Conservation (phyloP, 64 coral and sea anemone species). For the Stichodactyla mertensii region DNA sequence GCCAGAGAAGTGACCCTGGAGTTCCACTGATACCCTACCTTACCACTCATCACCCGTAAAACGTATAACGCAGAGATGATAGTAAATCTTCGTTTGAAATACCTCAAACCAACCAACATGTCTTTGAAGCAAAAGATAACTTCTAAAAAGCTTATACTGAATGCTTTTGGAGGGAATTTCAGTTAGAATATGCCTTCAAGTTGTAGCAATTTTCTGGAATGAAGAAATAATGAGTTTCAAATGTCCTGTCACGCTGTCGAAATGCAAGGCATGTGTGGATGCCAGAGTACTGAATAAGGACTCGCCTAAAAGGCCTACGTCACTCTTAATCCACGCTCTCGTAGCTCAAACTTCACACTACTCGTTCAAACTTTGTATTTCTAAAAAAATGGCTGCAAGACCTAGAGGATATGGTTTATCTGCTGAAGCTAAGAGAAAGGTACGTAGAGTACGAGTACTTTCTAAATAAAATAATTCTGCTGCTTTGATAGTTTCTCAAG, state of each 20-base stretch:
- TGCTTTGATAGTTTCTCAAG: background rate
- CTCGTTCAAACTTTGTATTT: background rate
- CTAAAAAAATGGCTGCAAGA: background rate
- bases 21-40: background rate
- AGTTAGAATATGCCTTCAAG: background rate
- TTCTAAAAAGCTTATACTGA: background rate
- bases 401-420: constrained; percentile 9
- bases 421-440: constrained; percentile 18
- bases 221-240: constrained; percentile 3
- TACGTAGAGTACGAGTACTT: background rate
- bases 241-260: constrained; percentile 13
- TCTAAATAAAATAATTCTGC: background rate
- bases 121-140: background rate
- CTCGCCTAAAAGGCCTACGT: constrained; percentile 9
- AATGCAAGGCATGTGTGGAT: background rate
- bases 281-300: background rate
- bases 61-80: background rate
- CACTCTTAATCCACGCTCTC: constrained; percentile 3
- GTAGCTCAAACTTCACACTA: background rate
- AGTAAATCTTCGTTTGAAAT: background rate
- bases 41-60: background rate
- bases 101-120: background rate
- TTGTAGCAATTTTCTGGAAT: constrained; percentile 1
- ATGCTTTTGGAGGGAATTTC: background rate
- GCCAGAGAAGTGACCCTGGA: background rate